Evolutionary conservation across 2,797 vertebrate genomes (phyloP).

Genomic region (Catharus ustulatus): DNA sequence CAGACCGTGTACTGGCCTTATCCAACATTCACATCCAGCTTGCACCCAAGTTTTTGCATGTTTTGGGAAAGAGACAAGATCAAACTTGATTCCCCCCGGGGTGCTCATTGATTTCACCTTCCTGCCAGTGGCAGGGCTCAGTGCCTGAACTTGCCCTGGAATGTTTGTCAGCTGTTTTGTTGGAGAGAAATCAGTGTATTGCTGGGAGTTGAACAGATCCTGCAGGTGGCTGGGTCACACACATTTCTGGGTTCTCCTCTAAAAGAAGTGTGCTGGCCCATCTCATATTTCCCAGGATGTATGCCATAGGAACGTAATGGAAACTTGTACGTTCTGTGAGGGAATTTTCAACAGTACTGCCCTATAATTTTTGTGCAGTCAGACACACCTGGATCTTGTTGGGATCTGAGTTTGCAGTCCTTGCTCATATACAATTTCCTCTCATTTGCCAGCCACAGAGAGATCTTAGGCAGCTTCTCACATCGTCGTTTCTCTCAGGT

Average conservation of each 20-base stretch:
- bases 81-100: constrained; percentile 31
- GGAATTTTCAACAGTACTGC: neutral
- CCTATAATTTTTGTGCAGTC: neutral
- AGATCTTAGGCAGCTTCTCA: neutral
- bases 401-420: neutral
- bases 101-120: constrained; percentile 48
- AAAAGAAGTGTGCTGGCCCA: neutral
- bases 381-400: neutral
- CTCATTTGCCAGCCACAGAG: neutral
- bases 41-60: neutral
- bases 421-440: neutral
- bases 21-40: neutral
- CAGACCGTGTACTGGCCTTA: neutral
- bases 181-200: neutral
- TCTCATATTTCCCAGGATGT: neutral
- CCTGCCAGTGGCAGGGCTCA: neutral
- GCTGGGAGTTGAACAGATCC: neutral
- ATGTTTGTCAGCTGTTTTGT: constrained; percentile 40
- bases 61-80: constrained; percentile 31
- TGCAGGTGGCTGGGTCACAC: neutral
- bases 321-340: neutral
- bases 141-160: constrained; percentile 39
- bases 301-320: neutral
- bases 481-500: neutral
- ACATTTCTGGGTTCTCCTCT: neutral